Base-by-base conservation (phyloP, 2,113 vertebrate species). In the Chamaea fasciata region DNA sequence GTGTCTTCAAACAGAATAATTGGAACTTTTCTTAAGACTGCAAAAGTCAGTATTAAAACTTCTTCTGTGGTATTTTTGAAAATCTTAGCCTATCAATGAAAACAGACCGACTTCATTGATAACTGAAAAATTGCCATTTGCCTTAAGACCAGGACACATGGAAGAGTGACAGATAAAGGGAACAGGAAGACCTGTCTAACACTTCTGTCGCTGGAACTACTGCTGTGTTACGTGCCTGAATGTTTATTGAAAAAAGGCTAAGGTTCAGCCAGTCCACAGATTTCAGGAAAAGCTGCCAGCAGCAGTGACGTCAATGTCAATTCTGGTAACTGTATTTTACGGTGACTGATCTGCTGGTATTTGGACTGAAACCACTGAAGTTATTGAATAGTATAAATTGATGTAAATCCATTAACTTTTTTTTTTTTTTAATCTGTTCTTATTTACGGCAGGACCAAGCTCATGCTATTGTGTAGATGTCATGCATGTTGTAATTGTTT, bases 1-100 rank as follows among this genome's bases (percentile, higher is more conserved):
- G 22, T 70, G 27, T 77, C 83, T 93, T 95, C 92, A 92, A 78
- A 86, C 60, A 80, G 89, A 93, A 71, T 90, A 93, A 86, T 64
- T 81, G 59, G 35, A 86, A 74, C 60, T 62, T 90, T 63, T 30
- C 39, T 77, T 63, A 62, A 63, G 27, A 28, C 11, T 81, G 42
- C 15, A 62, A 77, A 76, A 90, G 28, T 41, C 18, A 55, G 59
- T 55, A 50, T 73, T 21, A 27, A 68, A 85, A 56, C 26, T 27
- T 75, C 28, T 83, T 23, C n/a, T 42, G 21, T 88, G 55, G 2
- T 76, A 15, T 41, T 75, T 93, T 79, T 76, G 8, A 57, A 92
- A 88, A 69, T 80, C 24, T 15, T 65, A 67, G 50, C 24, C 15
- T 77, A 1, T 77, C 55, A 65, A 10, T 59, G 30, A 28, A 77